Percentiles rank a stretch among this genome's conserved stretches.
These are phyloP conservation scores for Pocillopora meandrina DNA, from an alignment of 92 coral and sea anemone genomes.

Conservation along the genomic window DNA sequence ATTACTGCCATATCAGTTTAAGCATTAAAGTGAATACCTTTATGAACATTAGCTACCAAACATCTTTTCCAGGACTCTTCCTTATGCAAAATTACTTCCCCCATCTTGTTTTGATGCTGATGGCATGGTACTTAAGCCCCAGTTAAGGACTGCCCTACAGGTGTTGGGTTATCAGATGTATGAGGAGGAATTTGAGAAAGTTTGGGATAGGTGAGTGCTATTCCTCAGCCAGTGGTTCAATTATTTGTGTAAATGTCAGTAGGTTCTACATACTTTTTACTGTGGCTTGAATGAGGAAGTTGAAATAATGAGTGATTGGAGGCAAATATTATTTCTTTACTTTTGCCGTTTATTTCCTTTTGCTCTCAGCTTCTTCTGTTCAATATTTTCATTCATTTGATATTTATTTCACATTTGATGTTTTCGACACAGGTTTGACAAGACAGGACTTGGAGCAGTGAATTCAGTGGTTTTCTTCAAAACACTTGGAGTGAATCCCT, in stretches of 20 bases:
- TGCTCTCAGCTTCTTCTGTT: neutral
- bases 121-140: slow-evolving; percentile 84
- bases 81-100: slow-evolving; percentile 52
- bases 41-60: neutral
- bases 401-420: neutral
- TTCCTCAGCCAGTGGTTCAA: neutral
- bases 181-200: slow-evolving; percentile 89
- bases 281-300: too few species aligned
- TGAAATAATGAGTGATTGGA: too few species aligned
- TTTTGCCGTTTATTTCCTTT: neutral
- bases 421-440: slow-evolving; percentile 61
- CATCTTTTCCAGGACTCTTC: slow-evolving; percentile 39
- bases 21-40: neutral
- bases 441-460: slow-evolving; percentile 77
- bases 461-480: slow-evolving; percentile 61
- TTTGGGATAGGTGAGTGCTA: slow-evolving; percentile 78
- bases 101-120: slow-evolving; percentile 69
- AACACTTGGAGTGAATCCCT: slow-evolving; percentile 61
- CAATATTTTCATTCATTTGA: neutral
- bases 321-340: too few species aligned
- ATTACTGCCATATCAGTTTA: too few species aligned
- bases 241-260: neutral
- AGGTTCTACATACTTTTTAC: too few species aligned
- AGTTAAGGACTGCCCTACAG: slow-evolving; percentile 68
- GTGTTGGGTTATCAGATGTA: slow-evolving; percentile 67